A percentile compares a stretch with the other conserved stretches of the same genome.
These are phyloP conservation scores for Sylvicapra grimmia DNA, from an alignment of 2,113 vertebrate species.

Conservation along the genomic window DNA sequence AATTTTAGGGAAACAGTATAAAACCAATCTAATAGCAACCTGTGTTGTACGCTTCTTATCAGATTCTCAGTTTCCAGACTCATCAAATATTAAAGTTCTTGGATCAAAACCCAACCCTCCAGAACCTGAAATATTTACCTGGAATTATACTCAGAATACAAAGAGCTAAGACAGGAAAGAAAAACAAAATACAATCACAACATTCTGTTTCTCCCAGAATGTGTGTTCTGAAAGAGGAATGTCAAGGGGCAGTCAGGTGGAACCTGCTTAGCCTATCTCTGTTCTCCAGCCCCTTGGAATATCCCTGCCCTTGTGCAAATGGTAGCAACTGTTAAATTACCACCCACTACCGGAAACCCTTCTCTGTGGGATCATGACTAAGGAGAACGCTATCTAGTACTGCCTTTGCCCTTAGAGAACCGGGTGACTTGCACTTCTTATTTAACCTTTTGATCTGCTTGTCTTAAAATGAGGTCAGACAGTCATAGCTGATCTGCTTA, in stretches of 20 bases:
- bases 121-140: constrained; percentile 46
- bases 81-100: constrained; percentile 53
- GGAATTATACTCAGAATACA: background rate
- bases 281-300: background rate
- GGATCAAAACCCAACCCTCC: constrained; percentile 1
- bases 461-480: background rate
- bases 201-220: background rate
- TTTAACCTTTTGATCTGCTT: background rate
- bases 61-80: constrained; percentile 35
- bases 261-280: background rate
- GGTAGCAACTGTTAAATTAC: background rate
- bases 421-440: background rate
- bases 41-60: background rate
- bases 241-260: background rate
- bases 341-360: background rate
- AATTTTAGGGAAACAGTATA: background rate
- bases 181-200: background rate
- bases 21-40: background rate
- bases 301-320: background rate
- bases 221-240: background rate
- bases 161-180: background rate
- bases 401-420: background rate
- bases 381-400: background rate
- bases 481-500: background rate
- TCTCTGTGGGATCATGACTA: background rate